phyloP scores from a whole-genome alignment of 2,888 invertebrate genomes.

The Graphium colonna region DNA sequence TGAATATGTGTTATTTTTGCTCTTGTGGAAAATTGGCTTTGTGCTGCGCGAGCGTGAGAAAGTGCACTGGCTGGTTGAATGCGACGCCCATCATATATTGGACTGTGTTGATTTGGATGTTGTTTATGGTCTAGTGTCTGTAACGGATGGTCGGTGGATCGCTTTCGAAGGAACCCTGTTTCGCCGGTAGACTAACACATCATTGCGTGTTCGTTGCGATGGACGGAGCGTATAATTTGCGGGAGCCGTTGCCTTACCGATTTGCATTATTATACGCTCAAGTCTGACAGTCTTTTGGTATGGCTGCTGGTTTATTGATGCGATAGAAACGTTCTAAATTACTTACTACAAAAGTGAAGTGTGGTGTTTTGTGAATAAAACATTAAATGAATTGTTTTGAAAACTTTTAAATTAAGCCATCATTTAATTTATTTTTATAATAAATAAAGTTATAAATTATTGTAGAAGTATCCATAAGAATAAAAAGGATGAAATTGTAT shows the following conservation, averaged over 20 bases:
- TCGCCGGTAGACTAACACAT: conserved; percentile 28
- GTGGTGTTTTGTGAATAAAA: background rate
- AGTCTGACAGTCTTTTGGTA: conserved; percentile 5
- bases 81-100: conserved; percentile 47
- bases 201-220: conserved; percentile 28
- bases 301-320: conserved; percentile 8
- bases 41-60: conserved; percentile 68
- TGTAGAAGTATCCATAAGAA: too few relatives aligned
- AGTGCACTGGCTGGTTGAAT: conserved; percentile 58
- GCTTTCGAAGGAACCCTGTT: conserved; percentile 28
- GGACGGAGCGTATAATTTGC: conserved; percentile 32
- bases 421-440: too few relatives aligned
- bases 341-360: background rate
- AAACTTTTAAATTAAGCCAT: too few relatives aligned
- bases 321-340: background rate
- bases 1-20: conserved; percentile 74
- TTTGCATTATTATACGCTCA: conserved; percentile 33
- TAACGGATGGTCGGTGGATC: conserved; percentile 36
- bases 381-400: too few relatives aligned
- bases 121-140: conserved; percentile 45
- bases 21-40: conserved; percentile 70
- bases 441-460: too few relatives aligned
- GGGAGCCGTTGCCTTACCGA: conserved; percentile 29
- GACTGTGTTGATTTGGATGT: conserved; percentile 43
- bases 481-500: too few relatives aligned